Conservation (phyloP, 2,888 invertebrate genomes). For the Sminthurides aquaticus region DNA sequence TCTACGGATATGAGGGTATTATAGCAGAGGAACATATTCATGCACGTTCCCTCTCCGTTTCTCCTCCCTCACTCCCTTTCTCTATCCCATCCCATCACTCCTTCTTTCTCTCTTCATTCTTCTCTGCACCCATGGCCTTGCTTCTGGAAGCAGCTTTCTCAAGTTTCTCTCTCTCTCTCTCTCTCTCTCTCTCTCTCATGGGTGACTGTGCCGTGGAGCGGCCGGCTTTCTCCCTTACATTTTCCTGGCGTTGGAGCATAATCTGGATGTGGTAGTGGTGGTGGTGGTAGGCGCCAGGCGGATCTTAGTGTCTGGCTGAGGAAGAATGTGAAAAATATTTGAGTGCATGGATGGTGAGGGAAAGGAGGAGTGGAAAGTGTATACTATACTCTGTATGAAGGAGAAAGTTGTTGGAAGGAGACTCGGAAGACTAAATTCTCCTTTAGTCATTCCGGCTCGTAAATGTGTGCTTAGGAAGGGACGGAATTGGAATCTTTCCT, state of each 20-base stretch:
- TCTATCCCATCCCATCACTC: too few relatives aligned
- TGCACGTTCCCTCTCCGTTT: too few relatives aligned
- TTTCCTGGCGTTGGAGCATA: background rate
- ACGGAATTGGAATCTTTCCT: background rate
- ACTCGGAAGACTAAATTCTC: background rate
- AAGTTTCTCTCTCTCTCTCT: too few relatives aligned
- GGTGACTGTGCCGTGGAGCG: too few relatives aligned
- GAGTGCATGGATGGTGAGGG: too few relatives aligned
- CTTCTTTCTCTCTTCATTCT: too few relatives aligned
- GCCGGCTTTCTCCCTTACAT: background rate
- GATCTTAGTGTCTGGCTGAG: background rate
- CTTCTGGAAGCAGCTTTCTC: too few relatives aligned
- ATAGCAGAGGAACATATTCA: too few relatives aligned
- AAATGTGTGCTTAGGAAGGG: background rate
- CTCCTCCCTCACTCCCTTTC: too few relatives aligned
- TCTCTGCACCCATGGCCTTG: too few relatives aligned
- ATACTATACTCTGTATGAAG: background rate
- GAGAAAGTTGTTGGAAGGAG: conserved; percentile 11
- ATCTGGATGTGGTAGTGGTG: background rate
- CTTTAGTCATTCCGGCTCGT: background rate
- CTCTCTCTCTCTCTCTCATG: too few relatives aligned
- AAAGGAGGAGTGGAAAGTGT: background rate
- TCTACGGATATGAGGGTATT: too few relatives aligned
- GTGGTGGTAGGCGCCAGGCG: background rate
- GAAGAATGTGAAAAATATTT: background rate